Conservation (phyloP, 92 coral and sea anemone species). For the Paramuricea clavata region DNA sequence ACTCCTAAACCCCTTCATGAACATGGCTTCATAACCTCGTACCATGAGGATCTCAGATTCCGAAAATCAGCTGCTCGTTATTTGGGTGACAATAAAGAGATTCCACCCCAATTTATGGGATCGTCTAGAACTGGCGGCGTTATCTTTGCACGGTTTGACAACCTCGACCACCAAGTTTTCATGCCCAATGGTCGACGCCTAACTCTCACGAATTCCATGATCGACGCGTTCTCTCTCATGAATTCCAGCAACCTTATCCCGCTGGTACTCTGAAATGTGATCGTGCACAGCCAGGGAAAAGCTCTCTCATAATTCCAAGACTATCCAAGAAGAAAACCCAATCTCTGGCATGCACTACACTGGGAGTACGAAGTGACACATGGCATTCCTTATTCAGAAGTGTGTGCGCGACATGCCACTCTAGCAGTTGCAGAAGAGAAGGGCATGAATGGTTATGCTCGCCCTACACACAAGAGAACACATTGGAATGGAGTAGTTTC, state of each 20-base stretch:
- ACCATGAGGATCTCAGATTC: conserved; percentile 10
- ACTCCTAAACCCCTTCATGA: conserved; percentile 7
- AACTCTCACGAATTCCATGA: no score
- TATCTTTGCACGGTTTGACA: conserved; percentile 20
- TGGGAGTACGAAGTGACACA: neutral
- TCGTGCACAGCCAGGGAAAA: conserved; percentile 25
- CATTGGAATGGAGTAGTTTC: conserved; percentile 27
- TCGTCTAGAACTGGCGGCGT: neutral
- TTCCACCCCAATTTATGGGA: neutral
- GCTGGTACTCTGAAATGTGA: conserved; percentile 25
- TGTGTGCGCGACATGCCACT: neutral
- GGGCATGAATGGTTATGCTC: neutral
- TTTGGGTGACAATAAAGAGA: neutral
- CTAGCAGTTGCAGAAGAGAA: conserved; percentile 2
- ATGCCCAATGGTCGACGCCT: conserved; percentile 33
- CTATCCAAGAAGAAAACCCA: conserved; percentile 9
- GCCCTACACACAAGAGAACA: conserved; percentile 1
- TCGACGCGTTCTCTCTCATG: no score
- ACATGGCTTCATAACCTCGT: conserved; percentile 14
- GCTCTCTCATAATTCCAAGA: conserved; percentile 5
- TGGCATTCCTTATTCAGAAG: neutral
- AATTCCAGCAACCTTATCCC: neutral
- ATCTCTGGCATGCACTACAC: conserved; percentile 22
- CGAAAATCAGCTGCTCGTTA: conserved; percentile 9
- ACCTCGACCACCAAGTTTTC: conserved; percentile 32